Conservation (phyloP, 2,113 vertebrate genomes). For the Pelmatolapia mariae region DNA sequence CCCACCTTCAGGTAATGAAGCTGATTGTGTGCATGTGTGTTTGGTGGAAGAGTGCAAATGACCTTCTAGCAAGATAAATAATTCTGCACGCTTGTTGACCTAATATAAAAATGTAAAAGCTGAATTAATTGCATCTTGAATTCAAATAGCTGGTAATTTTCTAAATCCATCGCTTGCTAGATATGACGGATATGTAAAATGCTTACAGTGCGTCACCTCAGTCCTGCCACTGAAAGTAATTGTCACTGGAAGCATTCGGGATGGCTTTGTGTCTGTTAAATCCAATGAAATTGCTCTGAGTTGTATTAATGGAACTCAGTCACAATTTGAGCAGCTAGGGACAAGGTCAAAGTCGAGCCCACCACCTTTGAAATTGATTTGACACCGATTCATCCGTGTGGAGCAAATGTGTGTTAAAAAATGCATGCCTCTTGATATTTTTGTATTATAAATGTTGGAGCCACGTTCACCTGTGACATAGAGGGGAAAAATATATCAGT, state of each 20-base stretch:
- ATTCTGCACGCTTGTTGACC: conserved; percentile 10
- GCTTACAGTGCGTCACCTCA: background rate
- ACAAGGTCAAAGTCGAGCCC: conserved; percentile 49
- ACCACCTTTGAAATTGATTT: conserved; percentile 64
- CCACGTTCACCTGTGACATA: conserved; percentile 4
- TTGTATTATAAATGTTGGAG: conserved; percentile 28
- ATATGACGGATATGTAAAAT: conserved; percentile 15
- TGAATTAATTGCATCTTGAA: background rate
- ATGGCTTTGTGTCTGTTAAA: conserved; percentile 42
- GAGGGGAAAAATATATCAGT: background rate
- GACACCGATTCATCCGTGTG: conserved; percentile 33
- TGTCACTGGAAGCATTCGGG: background rate
- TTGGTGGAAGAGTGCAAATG: background rate
- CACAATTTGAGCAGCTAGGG: conserved; percentile 29
- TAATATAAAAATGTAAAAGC: conserved; percentile 12
- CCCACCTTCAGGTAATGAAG: conserved; percentile 29
- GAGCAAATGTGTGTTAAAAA: conserved; percentile 53
- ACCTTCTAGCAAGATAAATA: conserved; percentile 46
- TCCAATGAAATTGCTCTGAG: conserved; percentile 43
- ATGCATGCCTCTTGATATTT: conserved; percentile 45
- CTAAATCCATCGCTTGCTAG: background rate
- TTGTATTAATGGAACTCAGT: conserved; percentile 44
- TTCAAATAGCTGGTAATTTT: conserved; percentile 5
- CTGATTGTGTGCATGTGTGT: background rate
- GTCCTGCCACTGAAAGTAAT: background rate